Base-by-base conservation (phyloP, 30 jellyfish, hydroid and myxozoan species). In the Mastigias papua region DNA sequence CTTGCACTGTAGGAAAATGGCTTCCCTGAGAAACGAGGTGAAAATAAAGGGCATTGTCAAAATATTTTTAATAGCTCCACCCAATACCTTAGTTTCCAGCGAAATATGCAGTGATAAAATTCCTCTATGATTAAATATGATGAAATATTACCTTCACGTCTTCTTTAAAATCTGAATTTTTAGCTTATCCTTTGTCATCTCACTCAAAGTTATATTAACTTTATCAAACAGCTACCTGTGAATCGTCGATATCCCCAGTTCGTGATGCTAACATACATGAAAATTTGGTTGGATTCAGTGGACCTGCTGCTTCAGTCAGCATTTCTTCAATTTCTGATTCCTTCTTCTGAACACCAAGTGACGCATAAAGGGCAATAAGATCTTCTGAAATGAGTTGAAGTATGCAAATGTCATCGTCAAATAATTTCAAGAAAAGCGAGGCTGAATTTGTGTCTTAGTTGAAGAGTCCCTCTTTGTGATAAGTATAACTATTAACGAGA, bases 191-290 rank as follows among this genome's bases (percentile, higher is more conserved):
- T 16, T 46, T n/a, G n/a, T n/a, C n/a, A n/a, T 16, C 60, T 46
- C 60, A 6, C 13, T 8, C 8, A 16, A 8, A 46, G 16, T 8
- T 16, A 46, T 6, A 46, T 46, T 16, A 16, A 8, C 16, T 6
- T 6, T 6, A 46, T 46, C 13, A 46, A 16, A 16, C 60, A 16
- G 8, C 23, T 67, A 82, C 91, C 61, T 82, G 84, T 33, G 84
- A 3, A 65, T 82, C 84, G 69, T 82, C 91, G 34, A 82, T 30
- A 34, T 82, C 84, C 5, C 91, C 91, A 0, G 91, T 57, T 10
- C 85, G 60, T 48, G 91, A 67, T 19, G 91, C 91, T 22, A 82
- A 34, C 91, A 82, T 66, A 77, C 74, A 34, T 0, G 83, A 27
- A 50, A 82, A 82, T 35, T 68, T 82, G 34, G 91, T 19, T 19